Evolutionary conservation across 2,113 vertebrate species (phyloP), one percentile per base, ranked within the genome.

Genomic region (Eonycteris spelaea): DNA sequence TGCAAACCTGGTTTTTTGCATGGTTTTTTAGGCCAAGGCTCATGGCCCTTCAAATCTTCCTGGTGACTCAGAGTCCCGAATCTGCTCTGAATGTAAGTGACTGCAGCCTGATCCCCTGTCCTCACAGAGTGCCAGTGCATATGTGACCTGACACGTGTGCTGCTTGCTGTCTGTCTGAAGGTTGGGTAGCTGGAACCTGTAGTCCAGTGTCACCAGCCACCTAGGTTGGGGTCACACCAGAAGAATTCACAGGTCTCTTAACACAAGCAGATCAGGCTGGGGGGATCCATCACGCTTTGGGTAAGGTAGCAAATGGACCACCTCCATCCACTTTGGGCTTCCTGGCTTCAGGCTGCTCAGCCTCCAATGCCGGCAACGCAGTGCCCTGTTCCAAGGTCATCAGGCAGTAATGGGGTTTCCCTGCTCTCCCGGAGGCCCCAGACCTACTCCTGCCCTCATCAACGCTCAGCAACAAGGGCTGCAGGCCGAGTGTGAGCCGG

Each of bases 101-200:
- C 55, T 19, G 24, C 0, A 55, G 45, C 33, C 35, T 15, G 68
- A 43, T 3, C 0, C 45, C 6, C 4, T 2, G 28, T 86, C 68
- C 19, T 48, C 0, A 0, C 2, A 38, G 48, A 22, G 0, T 12
- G 14, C 82, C 0, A 22, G 63, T 30, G 14, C 55, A 1, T 0
- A 1, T 7, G 53, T 0, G 48, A 22, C 65, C 61, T 1, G 13
- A 24, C 3, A 8, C 67, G 9, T 7, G 26, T 13, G 48, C 53
- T 38, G n/a, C n/a, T 7, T 78, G 74, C 33, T 28, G 21, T 51
- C 77, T 48, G 9, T 40, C 55, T 33, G 5, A 68, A 80, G 53
- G 10, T 75, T 80, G 51, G 51, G 26, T 0, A 11, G 28, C 86
- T 53, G 43, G 75, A 67, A 35, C 43, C 82, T 12, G 4, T 9